Evolutionary conservation across 2,797 vertebrate species (phyloP).

Genomic region (Danio jaintianensis): DNA sequence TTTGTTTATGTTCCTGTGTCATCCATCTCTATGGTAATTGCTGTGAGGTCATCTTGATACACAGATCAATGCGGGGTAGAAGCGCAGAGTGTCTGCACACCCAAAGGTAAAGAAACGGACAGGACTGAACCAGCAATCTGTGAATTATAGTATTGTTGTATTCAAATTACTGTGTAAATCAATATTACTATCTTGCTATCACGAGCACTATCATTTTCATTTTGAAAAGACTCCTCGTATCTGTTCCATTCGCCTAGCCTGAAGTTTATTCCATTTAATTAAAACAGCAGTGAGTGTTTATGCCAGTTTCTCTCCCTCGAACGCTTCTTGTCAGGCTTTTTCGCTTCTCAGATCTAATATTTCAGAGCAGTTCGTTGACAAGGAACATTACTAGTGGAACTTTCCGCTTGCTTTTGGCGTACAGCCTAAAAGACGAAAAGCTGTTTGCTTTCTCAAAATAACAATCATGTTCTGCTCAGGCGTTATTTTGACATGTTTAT

Average conservation of each 20-base stretch:
- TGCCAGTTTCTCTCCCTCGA: slow-evolving; percentile 26
- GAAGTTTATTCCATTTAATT: slow-evolving; percentile 41
- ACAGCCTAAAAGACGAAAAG: slow-evolving; percentile 43
- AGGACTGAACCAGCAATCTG: slow-evolving; percentile 31
- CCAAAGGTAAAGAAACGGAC: slow-evolving; percentile 87
- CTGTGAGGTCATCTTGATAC: slow-evolving; percentile 99
- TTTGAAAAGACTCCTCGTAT: slow-evolving; percentile 12
- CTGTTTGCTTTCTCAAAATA: slow-evolving; percentile 51
- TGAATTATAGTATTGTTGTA: slow-evolving; percentile 24
- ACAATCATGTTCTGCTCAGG: slow-evolving; percentile 35
- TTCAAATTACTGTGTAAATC: slow-evolving; percentile 19
- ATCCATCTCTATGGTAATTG: slow-evolving; percentile 91
- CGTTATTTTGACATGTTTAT: slow-evolving; percentile 47
- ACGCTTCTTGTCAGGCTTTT: slow-evolving; percentile 35
- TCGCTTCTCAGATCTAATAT: slow-evolving; percentile 16
- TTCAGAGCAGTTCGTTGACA: slow-evolving; percentile 40
- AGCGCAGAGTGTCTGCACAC: slow-evolving; percentile 98
- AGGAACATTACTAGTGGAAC: slow-evolving; percentile 55
- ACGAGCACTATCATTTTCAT: slow-evolving; percentile 15
- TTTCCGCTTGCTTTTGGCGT: slow-evolving; percentile 55
- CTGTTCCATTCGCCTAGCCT: slow-evolving; percentile 21
- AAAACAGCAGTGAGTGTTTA: slow-evolving; percentile 12
- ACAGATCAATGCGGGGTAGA: slow-evolving; percentile 97
- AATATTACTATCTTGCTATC: slow-evolving; percentile 22
- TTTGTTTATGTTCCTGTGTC: slow-evolving; percentile 85